A percentile compares a stretch with the other conserved stretches of the same genome.
These are phyloP conservation scores for Pseudorhombus dupliciocellatus DNA, from an alignment of 2,113 vertebrate genomes.

Conservation along the genomic window DNA sequence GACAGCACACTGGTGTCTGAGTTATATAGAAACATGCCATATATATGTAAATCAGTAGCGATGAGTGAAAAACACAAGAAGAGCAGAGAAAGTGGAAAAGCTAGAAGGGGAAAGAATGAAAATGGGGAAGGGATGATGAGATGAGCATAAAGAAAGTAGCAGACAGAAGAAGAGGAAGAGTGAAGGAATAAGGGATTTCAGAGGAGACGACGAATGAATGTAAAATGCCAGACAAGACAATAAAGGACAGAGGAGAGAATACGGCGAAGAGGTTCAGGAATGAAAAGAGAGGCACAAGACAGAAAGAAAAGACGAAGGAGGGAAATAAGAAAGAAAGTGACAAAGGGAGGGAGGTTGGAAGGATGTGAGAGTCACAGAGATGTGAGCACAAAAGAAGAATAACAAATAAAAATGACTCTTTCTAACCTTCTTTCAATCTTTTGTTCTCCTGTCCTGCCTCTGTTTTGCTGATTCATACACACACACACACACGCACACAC, in stretches of 20 bases:
- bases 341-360: neutral
- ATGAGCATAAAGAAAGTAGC: neutral
- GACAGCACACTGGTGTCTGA: slow-evolving; percentile 40
- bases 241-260: neutral
- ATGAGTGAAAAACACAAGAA: neutral
- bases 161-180: neutral
- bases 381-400: neutral
- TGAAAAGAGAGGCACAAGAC: no score
- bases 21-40: slow-evolving; percentile 31
- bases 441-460: neutral
- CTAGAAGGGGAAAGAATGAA: neutral
- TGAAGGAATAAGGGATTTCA: neutral
- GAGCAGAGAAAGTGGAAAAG: neutral
- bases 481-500: slow-evolving; percentile 6
- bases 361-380: neutral
- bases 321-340: neutral
- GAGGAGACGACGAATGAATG: neutral
- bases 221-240: neutral
- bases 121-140: no score
- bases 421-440: neutral
- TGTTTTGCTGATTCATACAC: neutral
- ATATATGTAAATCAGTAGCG: slow-evolving; percentile 53
- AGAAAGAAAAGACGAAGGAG: neutral
- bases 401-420: neutral
- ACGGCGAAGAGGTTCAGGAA: no score